phyloP scores from a whole-genome alignment of 1,140 invertebrate species.

The Lucilia cuprina region DNA sequence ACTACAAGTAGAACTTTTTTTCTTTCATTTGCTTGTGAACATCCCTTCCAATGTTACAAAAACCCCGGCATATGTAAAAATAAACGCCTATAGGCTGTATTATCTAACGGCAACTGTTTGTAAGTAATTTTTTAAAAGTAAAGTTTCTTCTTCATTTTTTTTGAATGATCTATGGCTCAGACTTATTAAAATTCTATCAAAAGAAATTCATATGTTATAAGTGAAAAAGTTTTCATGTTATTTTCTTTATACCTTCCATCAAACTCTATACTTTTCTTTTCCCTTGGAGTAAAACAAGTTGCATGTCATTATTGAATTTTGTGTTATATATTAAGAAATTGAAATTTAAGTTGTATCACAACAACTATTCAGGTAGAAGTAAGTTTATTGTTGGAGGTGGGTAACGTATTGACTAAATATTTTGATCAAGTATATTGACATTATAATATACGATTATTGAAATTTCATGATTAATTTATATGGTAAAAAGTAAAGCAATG shows the following conservation, averaged over 20 bases:
- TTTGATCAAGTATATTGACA: not conserved
- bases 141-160: not conserved
- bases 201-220: not conserved
- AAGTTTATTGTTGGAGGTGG: not conserved
- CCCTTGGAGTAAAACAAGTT: not conserved
- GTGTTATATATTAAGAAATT: not conserved
- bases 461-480: not conserved
- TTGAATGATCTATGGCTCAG: conserved; percentile 16
- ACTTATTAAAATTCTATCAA: conserved; percentile 24
- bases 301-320: not conserved
- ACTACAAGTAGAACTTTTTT: not conserved
- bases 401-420: not conserved
- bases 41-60: not conserved
- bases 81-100: not conserved
- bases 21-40: not conserved
- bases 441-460: not conserved
- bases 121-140: conserved; percentile 22
- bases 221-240: not conserved
- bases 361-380: not conserved
- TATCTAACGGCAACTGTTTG: not conserved
- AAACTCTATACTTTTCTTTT: not conserved
- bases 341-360: not conserved
- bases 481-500: too few species aligned
- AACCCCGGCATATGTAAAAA: not conserved
- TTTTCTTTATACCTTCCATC: not conserved